These are phyloP conservation scores for Peromyscus melanophrys DNA, from an alignment of 2,797 vertebrate genomes.

Conservation along the genomic window DNA sequence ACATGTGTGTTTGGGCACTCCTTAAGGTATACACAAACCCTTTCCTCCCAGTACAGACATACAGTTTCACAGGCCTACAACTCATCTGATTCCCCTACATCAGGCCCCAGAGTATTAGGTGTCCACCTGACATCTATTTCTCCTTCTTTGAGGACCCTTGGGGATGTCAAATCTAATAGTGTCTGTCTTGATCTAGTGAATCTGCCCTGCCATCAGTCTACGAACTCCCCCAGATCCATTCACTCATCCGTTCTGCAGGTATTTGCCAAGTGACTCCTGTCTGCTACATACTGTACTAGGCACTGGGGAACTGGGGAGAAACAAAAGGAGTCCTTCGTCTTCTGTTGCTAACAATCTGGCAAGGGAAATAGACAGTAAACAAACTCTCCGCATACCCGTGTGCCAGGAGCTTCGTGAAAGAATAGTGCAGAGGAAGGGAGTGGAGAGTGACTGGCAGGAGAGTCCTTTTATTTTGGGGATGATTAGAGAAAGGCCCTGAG, in stretches of 20 bases:
- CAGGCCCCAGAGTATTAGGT: neutral
- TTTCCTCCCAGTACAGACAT: neutral
- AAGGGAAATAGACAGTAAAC: constrained; percentile 41
- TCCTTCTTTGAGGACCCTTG: constrained; percentile 3
- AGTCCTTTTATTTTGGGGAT: constrained; percentile 13
- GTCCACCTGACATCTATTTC: neutral
- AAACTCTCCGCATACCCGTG: neutral
- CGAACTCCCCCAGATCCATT: constrained; percentile 5
- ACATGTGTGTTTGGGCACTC: neutral
- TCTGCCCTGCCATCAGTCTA: neutral
- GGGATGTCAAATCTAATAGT: neutral
- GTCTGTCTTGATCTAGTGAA: neutral
- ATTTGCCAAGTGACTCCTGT: neutral
- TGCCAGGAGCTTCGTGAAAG: neutral
- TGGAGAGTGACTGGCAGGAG: neutral
- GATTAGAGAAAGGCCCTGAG: neutral
- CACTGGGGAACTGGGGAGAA: constrained; percentile 14
- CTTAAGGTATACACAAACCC: neutral
- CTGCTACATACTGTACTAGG: neutral
- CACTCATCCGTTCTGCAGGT: neutral
- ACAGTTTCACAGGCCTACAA: neutral
- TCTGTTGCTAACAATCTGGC: constrained; percentile 57
- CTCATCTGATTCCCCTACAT: neutral
- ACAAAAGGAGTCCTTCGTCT: constrained; percentile 61
- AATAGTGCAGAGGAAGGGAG: constrained; percentile 5